Percentiles rank a stretch among this genome's conserved stretches.
phyloP scores from a whole-genome alignment of 2,113 vertebrate species.

The Phoenicopterus ruber region DNA sequence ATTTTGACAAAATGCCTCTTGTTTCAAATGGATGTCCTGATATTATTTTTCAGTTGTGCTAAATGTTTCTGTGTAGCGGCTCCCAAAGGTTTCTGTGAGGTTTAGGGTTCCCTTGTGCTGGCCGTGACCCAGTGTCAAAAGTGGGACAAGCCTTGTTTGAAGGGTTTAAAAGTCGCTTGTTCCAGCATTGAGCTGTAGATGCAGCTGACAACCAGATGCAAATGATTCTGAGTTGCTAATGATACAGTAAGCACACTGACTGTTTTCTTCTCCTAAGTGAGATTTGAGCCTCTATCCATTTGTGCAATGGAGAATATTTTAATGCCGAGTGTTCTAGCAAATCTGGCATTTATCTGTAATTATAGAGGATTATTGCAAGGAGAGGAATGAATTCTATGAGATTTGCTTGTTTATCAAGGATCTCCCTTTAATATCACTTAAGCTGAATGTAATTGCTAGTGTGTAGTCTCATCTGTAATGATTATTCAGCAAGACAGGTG shows the following conservation, averaged over 20 bases:
- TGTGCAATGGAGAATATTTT: neutral
- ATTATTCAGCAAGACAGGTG: neutral
- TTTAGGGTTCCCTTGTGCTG: neutral
- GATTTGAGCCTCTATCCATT: neutral
- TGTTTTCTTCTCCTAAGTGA: neutral
- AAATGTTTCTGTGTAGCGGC: fast-evolving
- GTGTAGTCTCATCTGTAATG: neutral
- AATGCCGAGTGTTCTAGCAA: neutral
- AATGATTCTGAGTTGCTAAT: neutral
- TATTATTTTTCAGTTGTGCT: neutral
- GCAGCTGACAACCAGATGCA: neutral
- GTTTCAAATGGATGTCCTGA: neutral
- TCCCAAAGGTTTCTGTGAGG: neutral
- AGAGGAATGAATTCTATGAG: neutral
- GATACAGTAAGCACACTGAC: neutral
- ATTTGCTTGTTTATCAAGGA: slow-evolving; percentile 21
- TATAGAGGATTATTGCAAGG: slow-evolving; percentile 41
- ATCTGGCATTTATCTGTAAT: slow-evolving; percentile 32
- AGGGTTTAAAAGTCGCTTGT: neutral
- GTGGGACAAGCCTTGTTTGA: neutral
- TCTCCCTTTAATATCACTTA: slow-evolving; percentile 22
- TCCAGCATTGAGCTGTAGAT: neutral
- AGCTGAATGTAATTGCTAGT: slow-evolving; percentile 42
- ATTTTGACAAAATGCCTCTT: neutral
- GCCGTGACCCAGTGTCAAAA: neutral